Evolutionary conservation across 2,797 vertebrate species (phyloP).

Genomic region (Odontamblyopus lacepedii): DNA sequence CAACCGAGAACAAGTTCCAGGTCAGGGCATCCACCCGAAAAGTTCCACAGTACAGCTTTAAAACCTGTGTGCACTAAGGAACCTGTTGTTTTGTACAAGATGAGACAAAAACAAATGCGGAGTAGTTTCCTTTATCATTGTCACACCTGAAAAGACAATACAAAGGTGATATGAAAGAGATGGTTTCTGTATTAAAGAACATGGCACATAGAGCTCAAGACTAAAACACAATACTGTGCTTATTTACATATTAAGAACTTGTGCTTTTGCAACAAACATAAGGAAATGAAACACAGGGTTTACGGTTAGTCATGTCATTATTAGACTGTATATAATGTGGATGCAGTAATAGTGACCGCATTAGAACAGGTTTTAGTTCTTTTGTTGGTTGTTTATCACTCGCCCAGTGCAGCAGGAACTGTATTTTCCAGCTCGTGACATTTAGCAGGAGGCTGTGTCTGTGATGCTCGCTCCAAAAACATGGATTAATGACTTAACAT

Average conservation of each 20-base stretch:
- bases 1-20: too few relatives aligned
- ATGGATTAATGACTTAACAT: neutral
- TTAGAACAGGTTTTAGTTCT: neutral
- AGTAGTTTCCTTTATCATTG: constrained; percentile 48
- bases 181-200: constrained; percentile 9
- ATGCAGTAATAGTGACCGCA: neutral
- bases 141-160: constrained; percentile 53
- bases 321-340: constrained; percentile 9
- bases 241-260: constrained; percentile 39
- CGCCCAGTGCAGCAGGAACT: neutral
- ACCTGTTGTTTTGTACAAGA: constrained; percentile 24
- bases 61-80: neutral
- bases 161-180: constrained; percentile 36
- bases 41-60: too few relatives aligned
- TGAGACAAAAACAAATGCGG: constrained; percentile 44
- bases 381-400: constrained; percentile 1
- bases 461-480: neutral
- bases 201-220: neutral
- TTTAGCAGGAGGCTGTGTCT: neutral
- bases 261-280: constrained; percentile 42
- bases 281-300: constrained; percentile 24
- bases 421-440: neutral
- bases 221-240: constrained; percentile 27
- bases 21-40: too few relatives aligned
- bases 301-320: constrained; percentile 1